Evolutionary conservation across 2,113 vertebrate genomes (phyloP).

Genomic region (Lampris megalopsis): DNA sequence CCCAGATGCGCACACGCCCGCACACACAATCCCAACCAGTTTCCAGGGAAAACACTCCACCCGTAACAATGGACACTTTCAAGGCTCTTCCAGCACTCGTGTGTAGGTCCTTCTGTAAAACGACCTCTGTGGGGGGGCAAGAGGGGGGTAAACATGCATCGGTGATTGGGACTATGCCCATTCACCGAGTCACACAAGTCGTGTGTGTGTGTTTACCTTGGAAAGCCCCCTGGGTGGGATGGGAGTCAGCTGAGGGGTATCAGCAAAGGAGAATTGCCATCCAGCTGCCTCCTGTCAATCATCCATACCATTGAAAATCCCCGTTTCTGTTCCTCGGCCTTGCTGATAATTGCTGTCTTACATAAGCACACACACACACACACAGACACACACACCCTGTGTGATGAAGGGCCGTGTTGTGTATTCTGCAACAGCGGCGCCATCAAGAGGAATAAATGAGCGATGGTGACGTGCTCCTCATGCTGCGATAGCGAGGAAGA

Average conservation of each 20-base stretch:
- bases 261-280: slow-evolving; percentile 10
- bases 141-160: not conserved
- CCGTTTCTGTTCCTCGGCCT: too few species aligned
- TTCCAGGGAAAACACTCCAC: slow-evolving; percentile 13
- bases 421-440: too few species aligned
- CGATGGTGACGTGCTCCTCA: too few species aligned
- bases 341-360: too few species aligned
- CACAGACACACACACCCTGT: too few species aligned
- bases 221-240: not conserved
- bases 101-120: slow-evolving; percentile 6
- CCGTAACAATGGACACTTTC: slow-evolving; percentile 4
- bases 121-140: not conserved
- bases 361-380: too few species aligned
- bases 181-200: not conserved
- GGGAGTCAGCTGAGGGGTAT: slow-evolving; percentile 13
- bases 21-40: slow-evolving; percentile 46
- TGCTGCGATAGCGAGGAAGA: too few species aligned
- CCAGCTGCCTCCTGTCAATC: slow-evolving; percentile 53
- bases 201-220: not conserved
- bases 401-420: too few species aligned
- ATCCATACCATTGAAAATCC: not conserved
- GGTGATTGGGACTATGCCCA: not conserved
- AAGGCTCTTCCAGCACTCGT: not conserved
- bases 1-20: not conserved
- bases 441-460: too few species aligned